Evolutionary conservation across 2,888 invertebrate species (phyloP), one percentile per base, ranked within the genome.

Genomic region (Heliconius erato): DNA sequence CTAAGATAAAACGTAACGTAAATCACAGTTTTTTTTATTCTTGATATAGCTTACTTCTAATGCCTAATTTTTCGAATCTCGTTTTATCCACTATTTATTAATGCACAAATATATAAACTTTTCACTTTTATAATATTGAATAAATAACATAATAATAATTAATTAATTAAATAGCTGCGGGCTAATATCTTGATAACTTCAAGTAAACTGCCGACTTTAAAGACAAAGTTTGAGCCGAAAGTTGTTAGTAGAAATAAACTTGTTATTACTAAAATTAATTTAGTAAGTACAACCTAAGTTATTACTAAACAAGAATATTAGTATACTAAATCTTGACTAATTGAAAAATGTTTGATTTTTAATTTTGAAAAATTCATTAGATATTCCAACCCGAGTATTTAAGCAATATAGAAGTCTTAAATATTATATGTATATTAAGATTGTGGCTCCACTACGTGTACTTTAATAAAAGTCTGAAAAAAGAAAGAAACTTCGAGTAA

Each of bases 141-240:
- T n/a, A 40, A 40, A n/a, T 71, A n/a, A 40, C 23, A 23, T 40
- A n/a, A 35, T n/a, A 40, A 71, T 71, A 71, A 26, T 44, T 72
- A 72, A 49, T 72, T 72, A 72, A 49, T 26, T 49, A 72, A 72
- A 28, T 44, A 28, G 35, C 63, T 63, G 76, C 69, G 19, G n/a
- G 71, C 69, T 79, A 19, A 79, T 71, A n/a, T 72, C 72, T 72
- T 49, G 35, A 76, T 76, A 76, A 63, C 63, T 76, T 63, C 32
- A 63, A 19, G 76, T 79, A 67, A 67, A 49, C 69, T 71, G 35
- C 35, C 26, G 76, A 76, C 49, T 35, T 79, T 32, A 35, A 76
- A 76, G 76, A 59, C 54, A 32, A 16, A 74, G 23, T 32, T 26
- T 23, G 2, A 59, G 74, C 14, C 14, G 12, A 35, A 40, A 40